phyloP scores from a whole-genome alignment of 2,888 invertebrate genomes.

The Phengaris arion region DNA sequence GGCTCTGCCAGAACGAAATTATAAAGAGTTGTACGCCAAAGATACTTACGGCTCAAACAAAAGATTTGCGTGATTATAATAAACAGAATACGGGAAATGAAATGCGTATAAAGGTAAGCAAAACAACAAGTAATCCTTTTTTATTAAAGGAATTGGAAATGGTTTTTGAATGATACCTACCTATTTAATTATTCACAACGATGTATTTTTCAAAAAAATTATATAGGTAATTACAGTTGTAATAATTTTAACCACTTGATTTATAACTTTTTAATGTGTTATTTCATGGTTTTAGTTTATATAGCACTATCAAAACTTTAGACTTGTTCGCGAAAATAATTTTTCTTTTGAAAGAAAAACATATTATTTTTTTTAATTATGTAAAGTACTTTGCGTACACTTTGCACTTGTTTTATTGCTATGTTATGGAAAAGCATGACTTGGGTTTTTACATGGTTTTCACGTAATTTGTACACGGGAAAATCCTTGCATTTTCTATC shows the following conservation, averaged over 20 bases:
- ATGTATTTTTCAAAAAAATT: too few relatives aligned
- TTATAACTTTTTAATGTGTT: not conserved
- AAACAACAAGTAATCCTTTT: too few relatives aligned
- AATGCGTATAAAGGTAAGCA: not conserved
- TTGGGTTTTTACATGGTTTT: not conserved
- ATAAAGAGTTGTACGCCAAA: slow-evolving; percentile 1
- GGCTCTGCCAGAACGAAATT: slow-evolving; percentile 1
- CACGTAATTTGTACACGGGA: not conserved
- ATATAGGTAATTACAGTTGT: too few relatives aligned
- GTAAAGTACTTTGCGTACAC: not conserved
- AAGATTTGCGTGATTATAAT: not conserved
- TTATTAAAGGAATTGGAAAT: too few relatives aligned
- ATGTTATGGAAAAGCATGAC: not conserved
- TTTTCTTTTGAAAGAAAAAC: slow-evolving; percentile 1
- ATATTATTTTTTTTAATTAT: not conserved
- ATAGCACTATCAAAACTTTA: not conserved
- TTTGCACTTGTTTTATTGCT: not conserved
- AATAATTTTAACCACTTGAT: too few relatives aligned
- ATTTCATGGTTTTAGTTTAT: not conserved
- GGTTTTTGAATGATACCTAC: too few relatives aligned
- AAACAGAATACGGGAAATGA: not conserved
- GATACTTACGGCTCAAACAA: not conserved
- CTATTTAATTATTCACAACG: too few relatives aligned
- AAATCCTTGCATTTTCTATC: too few relatives aligned
- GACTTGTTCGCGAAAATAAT: not conserved